phyloP scores from a whole-genome alignment of 2,113 vertebrate genomes.

The Phocoena phocoena region DNA sequence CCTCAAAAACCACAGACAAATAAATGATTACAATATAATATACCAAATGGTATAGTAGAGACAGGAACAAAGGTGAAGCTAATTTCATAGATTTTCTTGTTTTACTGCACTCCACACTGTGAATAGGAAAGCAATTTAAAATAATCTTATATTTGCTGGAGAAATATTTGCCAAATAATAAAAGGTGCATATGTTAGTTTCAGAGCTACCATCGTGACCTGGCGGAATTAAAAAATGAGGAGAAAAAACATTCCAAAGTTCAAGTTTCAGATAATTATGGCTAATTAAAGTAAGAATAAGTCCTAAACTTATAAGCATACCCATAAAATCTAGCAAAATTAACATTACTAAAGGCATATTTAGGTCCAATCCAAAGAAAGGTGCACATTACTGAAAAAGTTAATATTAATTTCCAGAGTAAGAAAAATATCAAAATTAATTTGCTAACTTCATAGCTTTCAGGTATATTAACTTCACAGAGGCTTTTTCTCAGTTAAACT shows the following conservation, averaged over 20 bases:
- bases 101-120: neutral
- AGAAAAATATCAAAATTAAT: slow-evolving; percentile 76
- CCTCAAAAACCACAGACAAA: neutral
- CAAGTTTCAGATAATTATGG: slow-evolving; percentile 13
- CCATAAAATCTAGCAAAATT: neutral
- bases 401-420: slow-evolving; percentile 71
- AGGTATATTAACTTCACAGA: slow-evolving; percentile 83
- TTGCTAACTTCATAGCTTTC: slow-evolving; percentile 82
- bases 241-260: neutral
- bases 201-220: neutral
- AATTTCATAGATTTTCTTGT: neutral
- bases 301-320: neutral
- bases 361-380: slow-evolving; percentile 47
- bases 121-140: neutral
- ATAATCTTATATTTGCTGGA: neutral
- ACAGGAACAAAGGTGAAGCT: neutral
- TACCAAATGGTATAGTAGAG: neutral
- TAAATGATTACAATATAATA: neutral
- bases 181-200: neutral
- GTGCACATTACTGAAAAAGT: slow-evolving; percentile 68
- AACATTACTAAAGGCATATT: neutral
- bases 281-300: slow-evolving; percentile 17
- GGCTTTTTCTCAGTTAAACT: slow-evolving; percentile 85
- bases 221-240: neutral
- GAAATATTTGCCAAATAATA: neutral